Base-by-base conservation (phyloP, 2,888 invertebrate species). In the Cosmopolites sordidus region DNA sequence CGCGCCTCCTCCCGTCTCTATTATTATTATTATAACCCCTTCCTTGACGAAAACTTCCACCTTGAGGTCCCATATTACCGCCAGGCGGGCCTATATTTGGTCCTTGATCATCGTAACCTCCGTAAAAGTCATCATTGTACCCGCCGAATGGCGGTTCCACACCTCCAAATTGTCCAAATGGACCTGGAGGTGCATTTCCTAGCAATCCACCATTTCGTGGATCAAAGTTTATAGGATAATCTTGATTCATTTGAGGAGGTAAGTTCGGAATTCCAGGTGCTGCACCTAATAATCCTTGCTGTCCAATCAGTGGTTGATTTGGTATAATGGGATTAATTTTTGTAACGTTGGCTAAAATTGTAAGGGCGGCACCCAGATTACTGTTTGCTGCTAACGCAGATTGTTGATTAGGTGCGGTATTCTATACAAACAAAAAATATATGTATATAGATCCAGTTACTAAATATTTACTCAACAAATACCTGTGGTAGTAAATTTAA, bases 211-310 rank as follows among this genome's bases (percentile, higher is more conserved):
- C 65, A 44, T 70, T 71, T 33, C 73, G 61, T 9, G 73, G 74
- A 58, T 73, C 72, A 55, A 73, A 74, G 55, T 69, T 72, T 50
- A 74, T 70, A 9, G 67, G 69, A 45, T 70, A 73, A 43, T 74
- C 78, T 6, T 63, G 63, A 0, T 68, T 63, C 16, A 48, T 45
- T 16, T 73, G 80, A 79, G 71, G 73, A 76, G 51, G 51, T 1
- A 56, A 43, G 38, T 58, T 51, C 12, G 6, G 71, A 67, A 39
- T 72, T 59, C 74, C 81, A 79, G 72, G 74, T 75, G 68, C 79
- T 65, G 66, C 80, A 64, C 69, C 81, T 70, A 72, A 73, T 72
- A 72, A 73, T 71, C 71, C 78, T 72, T 73, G 80, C 72, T 67
- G 79, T 71, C 68, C 77, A 68, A 66, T 78, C 30, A 62, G 59